Evolutionary conservation across 2,113 vertebrate genomes (phyloP).

Genomic region (Hippoglossus stenolepis): DNA sequence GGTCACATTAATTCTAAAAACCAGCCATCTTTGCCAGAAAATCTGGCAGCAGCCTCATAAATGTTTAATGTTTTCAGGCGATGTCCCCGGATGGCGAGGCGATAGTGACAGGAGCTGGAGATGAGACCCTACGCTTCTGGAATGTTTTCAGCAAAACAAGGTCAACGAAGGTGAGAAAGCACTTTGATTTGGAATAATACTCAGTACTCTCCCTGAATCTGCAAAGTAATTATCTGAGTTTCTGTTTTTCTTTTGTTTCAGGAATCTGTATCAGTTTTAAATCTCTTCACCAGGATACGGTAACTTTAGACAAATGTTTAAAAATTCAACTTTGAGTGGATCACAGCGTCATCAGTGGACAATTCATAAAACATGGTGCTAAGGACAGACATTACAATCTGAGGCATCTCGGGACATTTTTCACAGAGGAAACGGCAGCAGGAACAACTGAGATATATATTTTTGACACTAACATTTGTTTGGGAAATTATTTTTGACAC

Average conservation of each 20-base stretch:
- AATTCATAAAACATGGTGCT: not conserved
- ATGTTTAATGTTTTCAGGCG: not conserved
- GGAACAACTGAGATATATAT: not conserved
- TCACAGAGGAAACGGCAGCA: not conserved
- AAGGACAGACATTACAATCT: not conserved
- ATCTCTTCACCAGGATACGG: not conserved
- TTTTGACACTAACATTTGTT: constrained; percentile 1
- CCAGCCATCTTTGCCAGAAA: not conserved
- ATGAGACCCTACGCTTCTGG: not conserved
- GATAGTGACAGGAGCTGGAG: not conserved
- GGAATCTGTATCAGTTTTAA: constrained; percentile 1
- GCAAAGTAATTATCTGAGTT: not conserved
- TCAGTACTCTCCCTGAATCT: not conserved
- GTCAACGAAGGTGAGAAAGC: not conserved
- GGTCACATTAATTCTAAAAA: not conserved
- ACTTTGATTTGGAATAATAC: not conserved
- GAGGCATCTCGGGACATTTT: not conserved
- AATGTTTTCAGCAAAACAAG: not conserved
- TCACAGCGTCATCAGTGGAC: not conserved
- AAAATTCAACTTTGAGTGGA: not conserved
- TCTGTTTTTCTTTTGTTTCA: not conserved
- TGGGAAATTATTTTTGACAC: not conserved
- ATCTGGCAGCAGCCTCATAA: not conserved
- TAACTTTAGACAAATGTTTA: not conserved
- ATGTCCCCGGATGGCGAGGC: not conserved